Percentiles rank a stretch among this genome's conserved stretches.
Conservation (phyloP, 2,888 invertebrate genomes). For the Nephrocerus scutellatus region DNA sequence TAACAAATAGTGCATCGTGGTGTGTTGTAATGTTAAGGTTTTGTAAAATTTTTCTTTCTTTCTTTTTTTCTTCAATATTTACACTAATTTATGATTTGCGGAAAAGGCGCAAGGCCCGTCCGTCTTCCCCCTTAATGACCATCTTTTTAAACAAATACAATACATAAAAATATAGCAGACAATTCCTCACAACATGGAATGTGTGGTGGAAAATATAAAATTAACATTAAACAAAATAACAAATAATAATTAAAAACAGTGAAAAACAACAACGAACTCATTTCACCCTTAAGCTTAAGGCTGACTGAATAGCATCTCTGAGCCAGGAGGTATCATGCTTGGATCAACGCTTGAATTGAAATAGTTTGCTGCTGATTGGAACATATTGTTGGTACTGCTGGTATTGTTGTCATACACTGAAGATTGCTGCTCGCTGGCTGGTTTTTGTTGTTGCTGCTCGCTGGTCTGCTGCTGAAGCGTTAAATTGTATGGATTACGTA, state of each 20-base stretch:
- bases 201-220: too few relatives aligned
- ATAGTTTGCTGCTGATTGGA: slow-evolving; percentile 54
- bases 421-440: slow-evolving; percentile 3
- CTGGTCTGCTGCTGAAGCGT: slow-evolving; percentile 44
- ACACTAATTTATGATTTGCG: too few relatives aligned
- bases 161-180: too few relatives aligned
- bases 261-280: slow-evolving; percentile 2
- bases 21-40: too few relatives aligned
- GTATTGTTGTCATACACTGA: slow-evolving; percentile 16
- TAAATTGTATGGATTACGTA: slow-evolving; percentile 45
- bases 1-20: too few relatives aligned
- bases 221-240: too few relatives aligned
- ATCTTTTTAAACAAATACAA: too few relatives aligned
- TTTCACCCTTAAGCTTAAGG: slow-evolving; percentile 29
- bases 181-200: too few relatives aligned
- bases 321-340: slow-evolving; percentile 52
- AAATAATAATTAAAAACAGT: slow-evolving; percentile 5
- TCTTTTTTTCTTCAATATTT: too few relatives aligned
- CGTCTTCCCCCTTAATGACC: too few relatives aligned
- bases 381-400: slow-evolving; percentile 16
- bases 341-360: slow-evolving; percentile 54
- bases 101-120: too few relatives aligned
- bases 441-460: slow-evolving; percentile 12
- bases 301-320: slow-evolving; percentile 56
- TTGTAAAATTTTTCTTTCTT: too few relatives aligned